Evolutionary conservation across 2,113 vertebrate species (phyloP), one percentile per base, ranked within the genome.

Genomic region (Pterophyllum scalare): DNA sequence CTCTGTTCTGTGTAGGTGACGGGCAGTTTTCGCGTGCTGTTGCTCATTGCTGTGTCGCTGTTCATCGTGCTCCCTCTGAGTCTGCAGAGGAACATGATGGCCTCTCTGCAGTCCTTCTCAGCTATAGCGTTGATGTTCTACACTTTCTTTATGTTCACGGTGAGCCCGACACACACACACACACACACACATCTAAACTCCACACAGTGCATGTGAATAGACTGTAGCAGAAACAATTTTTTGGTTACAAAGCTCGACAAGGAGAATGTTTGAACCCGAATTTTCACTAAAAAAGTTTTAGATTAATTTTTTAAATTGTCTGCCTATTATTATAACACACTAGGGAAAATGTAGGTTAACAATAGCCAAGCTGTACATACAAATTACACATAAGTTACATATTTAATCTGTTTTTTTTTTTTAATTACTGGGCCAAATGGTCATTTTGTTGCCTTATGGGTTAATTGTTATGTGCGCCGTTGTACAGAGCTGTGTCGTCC

Each of bases 71-170:
- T 99, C 6, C 98, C 98, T 0, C 91, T 99, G 82, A 99, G 98
- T 93, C 96, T 99, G 78, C 98, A 99, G 96, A 96, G 98, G 89
- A 99, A 99, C 96, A 96, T 99, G 97, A 98, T 99, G 98, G 97
- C 97, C 77, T 98, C 98, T 93, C 96, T 99, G 43, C 98, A 99
- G 97, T 99, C 98, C 17, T 99, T 99, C 95, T 99, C 98, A 0
- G 98, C 98, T 82, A 99, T 99, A 97, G 98, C 98, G 0, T 97
- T 99, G 59, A 96, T 99, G 77, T 99, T 99, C 88, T 99, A 99
- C 94, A 96, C 97, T 0, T 82, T 99, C 49, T 99, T 99, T 93
- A 97, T 99, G 98, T 97, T 99, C 6, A 98, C 98, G 96, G 98
- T 99, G 95, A 97, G 98, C n/a, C 12, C 22, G 2, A 43, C 62